These are phyloP conservation scores for Centrocercus urophasianus DNA, from an alignment of 2,113 vertebrate genomes.

Conservation along the genomic window DNA sequence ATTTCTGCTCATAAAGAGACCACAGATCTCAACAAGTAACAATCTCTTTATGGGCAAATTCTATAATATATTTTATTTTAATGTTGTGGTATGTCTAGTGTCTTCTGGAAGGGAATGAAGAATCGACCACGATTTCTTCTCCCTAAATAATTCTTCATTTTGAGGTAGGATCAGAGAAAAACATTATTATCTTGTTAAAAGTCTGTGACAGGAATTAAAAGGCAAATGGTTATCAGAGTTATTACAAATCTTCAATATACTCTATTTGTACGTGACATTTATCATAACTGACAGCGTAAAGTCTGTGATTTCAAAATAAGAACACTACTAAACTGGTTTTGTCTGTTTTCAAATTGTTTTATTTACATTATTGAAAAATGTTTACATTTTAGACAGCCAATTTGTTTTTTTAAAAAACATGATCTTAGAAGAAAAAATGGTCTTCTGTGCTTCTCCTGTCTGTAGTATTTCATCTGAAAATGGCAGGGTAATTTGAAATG, in stretches of 20 bases:
- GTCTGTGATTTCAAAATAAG: not conserved
- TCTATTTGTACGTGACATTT: not conserved
- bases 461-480: not conserved
- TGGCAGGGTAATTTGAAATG: not conserved
- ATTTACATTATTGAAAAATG: not conserved
- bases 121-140: not conserved
- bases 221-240: not conserved
- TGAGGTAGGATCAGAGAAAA: not conserved
- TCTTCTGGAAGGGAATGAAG: not conserved
- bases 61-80: not conserved
- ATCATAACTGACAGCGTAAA: not conserved
- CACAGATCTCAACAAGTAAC: not conserved
- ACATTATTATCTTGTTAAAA: conserved; percentile 1
- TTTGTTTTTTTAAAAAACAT: not conserved
- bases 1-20: not conserved
- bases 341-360: not conserved
- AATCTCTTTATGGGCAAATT: not conserved
- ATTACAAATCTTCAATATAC: not conserved
- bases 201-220: not conserved
- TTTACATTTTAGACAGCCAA: not conserved
- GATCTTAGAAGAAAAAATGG: not conserved
- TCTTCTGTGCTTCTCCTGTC: not conserved
- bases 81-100: not conserved
- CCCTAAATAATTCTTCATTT: not conserved
- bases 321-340: not conserved